phyloP scores from a whole-genome alignment of 1,140 invertebrate genomes.

The Heterodera carotae region DNA sequence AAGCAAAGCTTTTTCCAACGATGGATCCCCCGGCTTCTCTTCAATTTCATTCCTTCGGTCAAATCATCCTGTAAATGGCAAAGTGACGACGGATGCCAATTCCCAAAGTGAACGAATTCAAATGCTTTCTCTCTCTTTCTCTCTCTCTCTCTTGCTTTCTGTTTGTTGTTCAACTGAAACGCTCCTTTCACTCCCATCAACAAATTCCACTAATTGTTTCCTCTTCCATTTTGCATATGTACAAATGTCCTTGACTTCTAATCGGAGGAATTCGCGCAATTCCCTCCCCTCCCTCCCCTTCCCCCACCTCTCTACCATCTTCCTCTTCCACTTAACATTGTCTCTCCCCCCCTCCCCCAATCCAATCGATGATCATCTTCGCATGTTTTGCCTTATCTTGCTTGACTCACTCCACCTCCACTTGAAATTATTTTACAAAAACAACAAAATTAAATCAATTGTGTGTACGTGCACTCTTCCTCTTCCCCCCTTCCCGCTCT shows the following conservation, averaged over 20 bases:
- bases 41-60: too few species aligned
- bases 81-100: too few species aligned
- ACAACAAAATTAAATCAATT: too few species aligned
- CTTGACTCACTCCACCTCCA: not conserved
- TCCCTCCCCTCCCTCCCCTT: not conserved
- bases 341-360: not conserved
- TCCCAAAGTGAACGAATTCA: too few species aligned
- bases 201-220: not conserved
- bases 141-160: too few species aligned
- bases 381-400: not conserved
- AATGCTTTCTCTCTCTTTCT: too few species aligned
- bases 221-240: not conserved
- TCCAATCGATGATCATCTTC: conserved; percentile 9
- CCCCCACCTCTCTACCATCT: not conserved
- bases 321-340: too few species aligned
- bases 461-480: not conserved
- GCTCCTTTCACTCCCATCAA: not conserved
- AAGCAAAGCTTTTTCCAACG: too few species aligned
- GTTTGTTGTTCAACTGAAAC: too few species aligned
- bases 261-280: conserved; percentile 5
- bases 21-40: too few species aligned
- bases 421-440: too few species aligned
- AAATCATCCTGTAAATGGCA: too few species aligned
- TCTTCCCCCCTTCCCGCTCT: not conserved
- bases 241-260: not conserved